These are phyloP conservation scores for Cecidostiba fungosa DNA, from an alignment of 2,888 invertebrate genomes.

Conservation along the genomic window DNA sequence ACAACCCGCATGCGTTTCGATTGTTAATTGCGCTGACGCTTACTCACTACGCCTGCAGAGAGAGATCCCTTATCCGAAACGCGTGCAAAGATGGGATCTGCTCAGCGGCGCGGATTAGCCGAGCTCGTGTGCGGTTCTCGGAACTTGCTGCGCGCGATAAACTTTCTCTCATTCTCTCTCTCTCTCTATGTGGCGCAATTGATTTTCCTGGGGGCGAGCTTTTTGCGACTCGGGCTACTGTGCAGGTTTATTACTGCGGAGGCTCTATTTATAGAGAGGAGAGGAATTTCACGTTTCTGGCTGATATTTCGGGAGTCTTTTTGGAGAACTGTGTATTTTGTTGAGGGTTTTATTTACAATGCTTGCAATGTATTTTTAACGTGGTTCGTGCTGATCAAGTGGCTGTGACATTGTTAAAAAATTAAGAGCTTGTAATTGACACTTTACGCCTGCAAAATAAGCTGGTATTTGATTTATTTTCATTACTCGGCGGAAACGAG, in stretches of 20 bases:
- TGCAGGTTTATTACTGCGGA: neutral
- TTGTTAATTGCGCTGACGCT: neutral
- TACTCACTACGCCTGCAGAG: neutral
- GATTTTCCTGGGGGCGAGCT: neutral
- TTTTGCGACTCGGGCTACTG: neutral
- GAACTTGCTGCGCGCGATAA: constrained; percentile 11
- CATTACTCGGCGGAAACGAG: neutral
- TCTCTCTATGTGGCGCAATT: neutral
- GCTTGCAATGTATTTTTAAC: neutral
- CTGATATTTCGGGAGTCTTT: neutral
- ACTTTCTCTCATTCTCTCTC: constrained; percentile 2
- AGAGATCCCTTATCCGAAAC: constrained; percentile 23
- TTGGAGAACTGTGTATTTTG: too few relatives aligned
- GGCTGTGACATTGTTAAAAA: too few relatives aligned
- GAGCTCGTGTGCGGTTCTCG: constrained; percentile 17
- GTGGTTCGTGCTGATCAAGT: too few relatives aligned
- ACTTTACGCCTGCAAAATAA: too few relatives aligned
- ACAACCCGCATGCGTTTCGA: neutral
- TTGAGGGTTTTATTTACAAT: neutral
- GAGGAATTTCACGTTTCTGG: neutral
- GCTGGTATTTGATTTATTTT: too few relatives aligned
- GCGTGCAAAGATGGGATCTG: neutral
- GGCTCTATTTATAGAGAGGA: neutral
- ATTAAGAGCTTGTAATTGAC: neutral
- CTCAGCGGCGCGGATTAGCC: neutral